Percentiles rank a stretch among this genome's conserved stretches.
Conservation (phyloP, 2,797 vertebrate genomes). For the Typhlichthys subterraneus region DNA sequence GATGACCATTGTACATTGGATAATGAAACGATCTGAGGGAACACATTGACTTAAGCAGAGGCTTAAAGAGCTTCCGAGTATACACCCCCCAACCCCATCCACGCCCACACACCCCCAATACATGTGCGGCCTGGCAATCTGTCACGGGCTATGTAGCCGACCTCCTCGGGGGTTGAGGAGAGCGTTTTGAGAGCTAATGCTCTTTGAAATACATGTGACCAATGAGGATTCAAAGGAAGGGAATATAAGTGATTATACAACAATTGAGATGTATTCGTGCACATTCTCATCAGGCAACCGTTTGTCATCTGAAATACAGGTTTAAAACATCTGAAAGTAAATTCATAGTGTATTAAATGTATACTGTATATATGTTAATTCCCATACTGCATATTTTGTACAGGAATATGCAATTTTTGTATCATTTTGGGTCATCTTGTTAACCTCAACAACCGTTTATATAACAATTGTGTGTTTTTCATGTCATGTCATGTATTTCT, state of each 20-base stretch:
- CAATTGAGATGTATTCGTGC: too few relatives aligned
- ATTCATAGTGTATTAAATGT: too few relatives aligned
- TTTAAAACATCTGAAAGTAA: too few relatives aligned
- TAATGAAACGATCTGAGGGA: constrained; percentile 78
- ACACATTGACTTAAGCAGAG: constrained; percentile 76
- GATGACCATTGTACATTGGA: constrained; percentile 74
- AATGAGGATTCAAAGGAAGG: constrained; percentile 1
- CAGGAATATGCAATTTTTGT: too few relatives aligned
- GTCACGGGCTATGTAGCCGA: constrained; percentile 60
- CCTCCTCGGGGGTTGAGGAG: constrained; percentile 67
- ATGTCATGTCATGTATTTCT: too few relatives aligned
- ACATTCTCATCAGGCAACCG: background rate
- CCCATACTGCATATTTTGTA: too few relatives aligned
- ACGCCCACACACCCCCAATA: constrained; percentile 74
- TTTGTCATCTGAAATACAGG: background rate
- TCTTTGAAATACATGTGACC: constrained; percentile 19
- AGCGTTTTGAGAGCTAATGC: constrained; percentile 49
- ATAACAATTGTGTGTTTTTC: too few relatives aligned
- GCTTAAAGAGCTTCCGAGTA: constrained; percentile 70
- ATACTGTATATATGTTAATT: too few relatives aligned
- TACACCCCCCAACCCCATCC: constrained; percentile 71
- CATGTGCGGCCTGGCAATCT: constrained; percentile 69
- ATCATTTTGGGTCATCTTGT: too few relatives aligned
- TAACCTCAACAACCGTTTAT: too few relatives aligned
- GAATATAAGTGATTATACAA: too few relatives aligned